Evolutionary conservation across 2,888 invertebrate species (phyloP), one percentile per base, ranked within the genome.

Genomic region (Timema cristinae): DNA sequence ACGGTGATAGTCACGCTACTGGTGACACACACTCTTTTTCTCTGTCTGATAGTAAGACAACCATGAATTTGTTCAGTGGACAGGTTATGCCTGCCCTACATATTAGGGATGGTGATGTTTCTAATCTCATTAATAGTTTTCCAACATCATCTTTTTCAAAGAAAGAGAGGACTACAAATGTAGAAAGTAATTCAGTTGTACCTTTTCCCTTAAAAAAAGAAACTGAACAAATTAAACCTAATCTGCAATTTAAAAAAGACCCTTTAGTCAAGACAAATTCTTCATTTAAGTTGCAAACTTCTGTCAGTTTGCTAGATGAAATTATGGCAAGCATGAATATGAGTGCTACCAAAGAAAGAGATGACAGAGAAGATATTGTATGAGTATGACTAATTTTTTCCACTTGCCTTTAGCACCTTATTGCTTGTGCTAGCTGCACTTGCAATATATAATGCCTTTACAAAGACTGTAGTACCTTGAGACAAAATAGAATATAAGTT

Each of bases 261-360:
- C 50, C 54, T 13, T 50, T 51, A 9, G 32, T 32, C 32, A 73
- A 73, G 54, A 47, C 70, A 10, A 56, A 67, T 61, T 59, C 66
- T 16, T 68, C 70, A 59, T 67, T 66, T 15, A 69, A 70, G 32
- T 16, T 61, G 6, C 66, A 70, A 16, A 61, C 66, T 66, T 63
- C 74, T 50, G 75, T 71, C 50, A 74, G 72, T 66, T 70, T 75
- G 67, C 50, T 75, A 13, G 74, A 73, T 66, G 68, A 74, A 32
- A 75, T 75, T 9, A 74, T 75, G 69, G 73, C 74, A 63, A 73
- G 72, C 67, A 75, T 75, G 75, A 71, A 74, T 56, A 71, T 69
- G 54, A 67, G 70, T 16, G 72, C 68, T 16, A 61, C 70, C 5
- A 74, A 70, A 70, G 59, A 63, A 15, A 74, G 70, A 63, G 75